Conservation (phyloP, 35 echinoderm and acorn worm genomes). For the Antedon bifida region DNA sequence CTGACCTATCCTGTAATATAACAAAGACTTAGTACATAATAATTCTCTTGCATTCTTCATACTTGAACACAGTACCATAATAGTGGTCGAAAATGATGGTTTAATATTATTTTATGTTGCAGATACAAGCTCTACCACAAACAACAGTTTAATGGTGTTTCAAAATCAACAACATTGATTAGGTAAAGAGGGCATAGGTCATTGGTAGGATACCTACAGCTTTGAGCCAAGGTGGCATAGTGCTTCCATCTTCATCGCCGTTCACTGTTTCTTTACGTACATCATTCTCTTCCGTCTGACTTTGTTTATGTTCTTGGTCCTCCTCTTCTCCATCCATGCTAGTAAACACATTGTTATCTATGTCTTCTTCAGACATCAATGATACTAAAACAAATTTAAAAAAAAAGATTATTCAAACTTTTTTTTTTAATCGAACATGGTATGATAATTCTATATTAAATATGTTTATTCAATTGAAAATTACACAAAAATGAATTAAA, state of each 20-base stretch:
- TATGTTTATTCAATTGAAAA: background rate
- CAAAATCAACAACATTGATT: too few species aligned
- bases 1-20: too few species aligned
- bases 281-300: background rate
- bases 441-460: background rate
- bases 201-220: conserved; percentile 79
- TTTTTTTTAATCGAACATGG: background rate
- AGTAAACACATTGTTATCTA: background rate
- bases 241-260: conserved; percentile 10
- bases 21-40: too few species aligned
- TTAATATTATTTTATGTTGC: too few species aligned
- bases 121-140: too few species aligned
- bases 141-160: too few species aligned
- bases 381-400: background rate
- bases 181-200: too few species aligned
- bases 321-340: background rate
- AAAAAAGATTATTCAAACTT: background rate
- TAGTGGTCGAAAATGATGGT: too few species aligned
- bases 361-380: background rate
- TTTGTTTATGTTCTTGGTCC: conserved; percentile 6
- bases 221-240: conserved; percentile 52
- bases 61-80: too few species aligned
- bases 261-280: background rate
- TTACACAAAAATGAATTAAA: background rate
- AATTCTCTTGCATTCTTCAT: too few species aligned